These are phyloP conservation scores for Anarhynchus alexandrinus DNA, from an alignment of 2,113 vertebrate genomes.

Conservation along the genomic window DNA sequence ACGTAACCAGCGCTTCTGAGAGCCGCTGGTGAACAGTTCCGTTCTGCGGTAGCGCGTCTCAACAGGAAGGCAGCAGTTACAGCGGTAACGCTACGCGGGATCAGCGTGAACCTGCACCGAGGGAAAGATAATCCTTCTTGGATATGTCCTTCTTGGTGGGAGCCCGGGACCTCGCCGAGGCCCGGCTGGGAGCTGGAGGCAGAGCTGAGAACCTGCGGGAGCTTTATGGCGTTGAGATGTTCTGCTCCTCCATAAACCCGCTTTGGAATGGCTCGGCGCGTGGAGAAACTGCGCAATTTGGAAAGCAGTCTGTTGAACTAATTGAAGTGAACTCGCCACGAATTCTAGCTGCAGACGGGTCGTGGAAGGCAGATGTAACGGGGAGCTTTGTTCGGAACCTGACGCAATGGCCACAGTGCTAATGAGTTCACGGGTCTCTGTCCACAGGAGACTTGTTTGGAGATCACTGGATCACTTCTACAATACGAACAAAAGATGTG, in stretches of 20 bases:
- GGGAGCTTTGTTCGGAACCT: background rate
- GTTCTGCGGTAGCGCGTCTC: rapidly evolving
- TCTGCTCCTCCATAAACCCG: background rate
- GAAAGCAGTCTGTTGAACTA: background rate
- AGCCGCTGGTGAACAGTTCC: background rate
- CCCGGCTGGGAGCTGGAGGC: background rate
- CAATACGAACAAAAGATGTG: background rate
- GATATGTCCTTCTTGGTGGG: background rate
- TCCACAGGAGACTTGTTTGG: background rate
- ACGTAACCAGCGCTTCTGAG: background rate
- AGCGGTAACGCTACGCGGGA: rapidly evolving
- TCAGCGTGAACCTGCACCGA: background rate
- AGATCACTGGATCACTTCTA: background rate
- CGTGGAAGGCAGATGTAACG: background rate
- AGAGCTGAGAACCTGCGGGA: background rate
- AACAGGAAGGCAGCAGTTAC: background rate
- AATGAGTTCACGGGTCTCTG: background rate
- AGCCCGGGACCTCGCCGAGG: background rate
- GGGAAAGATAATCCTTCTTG: background rate
- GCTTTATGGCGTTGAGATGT: background rate
- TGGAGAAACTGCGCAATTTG: background rate
- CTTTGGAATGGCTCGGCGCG: background rate
- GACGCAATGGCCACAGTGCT: background rate
- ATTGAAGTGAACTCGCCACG: background rate
- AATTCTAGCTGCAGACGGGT: background rate